A percentile compares a stretch with the other conserved stretches of the same genome.
These are phyloP conservation scores for Anagyrus pseudococci DNA, from an alignment of 2,888 invertebrate genomes.

Conservation along the genomic window DNA sequence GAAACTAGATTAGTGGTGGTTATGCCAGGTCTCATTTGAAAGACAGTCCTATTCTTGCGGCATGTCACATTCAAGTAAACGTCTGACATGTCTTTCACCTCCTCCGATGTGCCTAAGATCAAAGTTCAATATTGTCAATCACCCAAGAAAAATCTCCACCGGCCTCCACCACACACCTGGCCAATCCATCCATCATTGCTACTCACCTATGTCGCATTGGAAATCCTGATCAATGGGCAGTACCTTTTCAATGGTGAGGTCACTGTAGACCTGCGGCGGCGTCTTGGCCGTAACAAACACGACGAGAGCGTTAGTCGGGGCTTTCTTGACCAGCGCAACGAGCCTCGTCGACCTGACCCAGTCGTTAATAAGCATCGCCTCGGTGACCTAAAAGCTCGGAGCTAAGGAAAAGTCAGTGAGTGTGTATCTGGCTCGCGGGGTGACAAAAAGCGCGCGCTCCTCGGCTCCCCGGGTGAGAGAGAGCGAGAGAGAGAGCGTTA, in stretches of 20 bases:
- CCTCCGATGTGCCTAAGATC: constrained; percentile 64
- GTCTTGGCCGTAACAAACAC: constrained; percentile 67
- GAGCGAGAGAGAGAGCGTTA: constrained; percentile 10
- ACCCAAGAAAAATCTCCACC: too few relatives aligned
- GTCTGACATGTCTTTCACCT: constrained; percentile 62
- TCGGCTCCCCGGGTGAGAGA: background rate
- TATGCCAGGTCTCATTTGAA: constrained; percentile 66
- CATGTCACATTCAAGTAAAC: constrained; percentile 66
- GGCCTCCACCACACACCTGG: background rate
- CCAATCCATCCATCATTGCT: background rate
- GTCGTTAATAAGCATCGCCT: constrained; percentile 64
- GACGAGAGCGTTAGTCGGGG: constrained; percentile 66
- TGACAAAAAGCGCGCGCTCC: background rate
- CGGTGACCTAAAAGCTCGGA: constrained; percentile 55
- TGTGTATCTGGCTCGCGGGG: too few relatives aligned
- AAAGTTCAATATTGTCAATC: too few relatives aligned
- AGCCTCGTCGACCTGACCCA: constrained; percentile 65
- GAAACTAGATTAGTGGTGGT: constrained; percentile 76
- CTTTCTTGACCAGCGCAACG: constrained; percentile 68
- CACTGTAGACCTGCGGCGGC: constrained; percentile 76
- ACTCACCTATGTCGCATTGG: constrained; percentile 75
- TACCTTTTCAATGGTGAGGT: constrained; percentile 81
- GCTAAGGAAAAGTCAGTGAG: constrained; percentile 35
- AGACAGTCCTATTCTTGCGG: constrained; percentile 64
- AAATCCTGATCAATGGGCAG: constrained; percentile 83